Base-by-base conservation (phyloP, 2,113 vertebrate genomes). In the Chionodraco myersi region DNA sequence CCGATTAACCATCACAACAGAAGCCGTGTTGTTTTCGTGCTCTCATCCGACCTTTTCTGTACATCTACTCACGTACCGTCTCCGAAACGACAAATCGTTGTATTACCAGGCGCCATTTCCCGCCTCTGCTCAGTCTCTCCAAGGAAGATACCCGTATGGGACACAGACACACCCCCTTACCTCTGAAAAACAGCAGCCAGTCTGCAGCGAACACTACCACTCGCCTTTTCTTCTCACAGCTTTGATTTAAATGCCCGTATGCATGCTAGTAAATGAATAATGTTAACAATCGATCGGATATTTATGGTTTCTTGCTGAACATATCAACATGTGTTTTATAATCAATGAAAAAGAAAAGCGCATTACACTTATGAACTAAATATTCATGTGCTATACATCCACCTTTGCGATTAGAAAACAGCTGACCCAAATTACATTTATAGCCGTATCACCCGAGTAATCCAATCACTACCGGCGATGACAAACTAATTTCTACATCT, bases 21-120 rank as follows among this genome's bases (percentile, higher is more conserved):
- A 52, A 57, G 65, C 73, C 51, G 74, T 18, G 64, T 79, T 80
- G 84, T 88, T 88, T 66, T 77, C 58, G 70, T 58, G 80, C 71
- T 63, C 75, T 7, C 54, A 58, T 76, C 75, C 57, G 67, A 65
- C 57, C 76, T 90, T 77, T 54, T 63, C 79, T 49, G 54, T 59
- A n/a, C 54, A 73, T 89, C 72, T 89, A 45, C 86, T 94, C 88
- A 94, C 79, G 80, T 75, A 65, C 92, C 78, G 88, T 93, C 88
- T 92, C 75, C 61, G 77, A 81, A 84, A 91, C 88, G 87, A 92
- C 92, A 89, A 88, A 91, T 94, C 92, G 95, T 91, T 94, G 96
- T 94, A 95, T 95, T 94, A 92, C 94, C 95, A 93, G 96, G 95
- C 97, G 97, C 97, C 97, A 98, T 97, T 97, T 98, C 97, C 97